phyloP scores from a whole-genome alignment of 2,113 vertebrate genomes.

The Ceratotherium simum region DNA sequence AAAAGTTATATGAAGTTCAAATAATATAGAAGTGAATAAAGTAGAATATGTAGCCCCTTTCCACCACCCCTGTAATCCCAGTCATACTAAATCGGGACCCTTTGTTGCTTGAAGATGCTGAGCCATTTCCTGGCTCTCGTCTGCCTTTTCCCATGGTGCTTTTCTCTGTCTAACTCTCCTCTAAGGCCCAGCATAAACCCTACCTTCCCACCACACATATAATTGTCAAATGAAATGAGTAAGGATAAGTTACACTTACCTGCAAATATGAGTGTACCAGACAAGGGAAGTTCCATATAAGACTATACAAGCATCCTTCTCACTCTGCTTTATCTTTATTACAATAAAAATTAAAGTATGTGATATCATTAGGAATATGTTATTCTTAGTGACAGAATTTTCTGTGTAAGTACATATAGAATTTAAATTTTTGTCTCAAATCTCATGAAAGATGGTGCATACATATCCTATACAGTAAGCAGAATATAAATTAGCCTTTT shows the following conservation, averaged over 20 bases:
- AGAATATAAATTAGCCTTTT: background rate
- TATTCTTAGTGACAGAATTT: slow-evolving; percentile 21
- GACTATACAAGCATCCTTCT: background rate
- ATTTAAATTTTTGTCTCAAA: slow-evolving; percentile 6
- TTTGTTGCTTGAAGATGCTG: background rate
- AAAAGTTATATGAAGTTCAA: background rate
- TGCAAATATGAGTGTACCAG: background rate
- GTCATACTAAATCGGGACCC: background rate
- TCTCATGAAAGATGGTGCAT: background rate
- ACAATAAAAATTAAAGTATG: background rate
- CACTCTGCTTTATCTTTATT: background rate
- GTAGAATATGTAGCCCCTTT: background rate
- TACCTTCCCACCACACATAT: background rate
- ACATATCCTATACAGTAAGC: background rate
- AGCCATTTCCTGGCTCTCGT: background rate
- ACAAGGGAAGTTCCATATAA: background rate
- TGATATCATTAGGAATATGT: background rate
- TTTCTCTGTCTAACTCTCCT: background rate
- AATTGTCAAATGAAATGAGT: background rate
- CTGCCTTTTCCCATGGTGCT: background rate
- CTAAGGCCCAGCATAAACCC: background rate
- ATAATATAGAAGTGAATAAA: background rate
- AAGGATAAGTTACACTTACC: background rate
- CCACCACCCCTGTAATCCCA: background rate
- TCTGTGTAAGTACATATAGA: background rate